A percentile compares a stretch with the other conserved stretches of the same genome.
phyloP scores from a whole-genome alignment of 2,797 vertebrate species.

The Peromyscus attwateri region DNA sequence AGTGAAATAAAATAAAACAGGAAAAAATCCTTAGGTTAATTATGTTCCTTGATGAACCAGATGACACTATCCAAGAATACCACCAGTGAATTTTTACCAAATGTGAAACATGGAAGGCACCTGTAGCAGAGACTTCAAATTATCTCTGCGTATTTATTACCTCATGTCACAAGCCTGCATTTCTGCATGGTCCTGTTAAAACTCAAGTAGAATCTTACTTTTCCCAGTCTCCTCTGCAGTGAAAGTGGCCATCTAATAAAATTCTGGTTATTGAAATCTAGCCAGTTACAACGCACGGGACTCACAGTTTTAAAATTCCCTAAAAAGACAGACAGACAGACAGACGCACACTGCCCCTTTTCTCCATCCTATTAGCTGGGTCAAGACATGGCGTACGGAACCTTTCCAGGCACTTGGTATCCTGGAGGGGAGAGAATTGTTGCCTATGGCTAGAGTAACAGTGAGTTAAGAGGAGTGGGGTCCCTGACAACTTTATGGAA shows the following conservation, averaged over 20 bases:
- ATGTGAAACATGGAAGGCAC: not conserved
- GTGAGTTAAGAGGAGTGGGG: not conserved
- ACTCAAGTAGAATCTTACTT: conserved; percentile 36
- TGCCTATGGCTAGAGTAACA: not conserved
- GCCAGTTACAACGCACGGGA: not conserved
- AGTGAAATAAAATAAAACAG: conserved; percentile 6
- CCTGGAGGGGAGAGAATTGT: not conserved
- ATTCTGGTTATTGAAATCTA: conserved; percentile 50
- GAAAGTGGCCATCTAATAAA: not conserved
- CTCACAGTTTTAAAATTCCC: not conserved
- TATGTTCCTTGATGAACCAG: conserved; percentile 28
- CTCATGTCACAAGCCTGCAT: not conserved
- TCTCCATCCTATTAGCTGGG: not conserved
- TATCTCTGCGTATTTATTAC: not conserved
- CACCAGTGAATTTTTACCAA: not conserved
- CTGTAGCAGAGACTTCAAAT: conserved; percentile 33
- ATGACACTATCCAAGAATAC: conserved; percentile 49
- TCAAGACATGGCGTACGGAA: not conserved
- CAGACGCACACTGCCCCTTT: not conserved
- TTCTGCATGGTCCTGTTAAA: not conserved
- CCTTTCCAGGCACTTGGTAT: not conserved
- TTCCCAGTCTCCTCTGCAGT: conserved; percentile 24
- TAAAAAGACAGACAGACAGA: not conserved
- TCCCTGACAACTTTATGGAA: conserved; percentile 14
- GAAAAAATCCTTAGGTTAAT: not conserved